A percentile compares a stretch with the other conserved stretches of the same genome.
phyloP scores from a whole-genome alignment of 1,140 invertebrate species.

The Vollenhovia emeryi region DNA sequence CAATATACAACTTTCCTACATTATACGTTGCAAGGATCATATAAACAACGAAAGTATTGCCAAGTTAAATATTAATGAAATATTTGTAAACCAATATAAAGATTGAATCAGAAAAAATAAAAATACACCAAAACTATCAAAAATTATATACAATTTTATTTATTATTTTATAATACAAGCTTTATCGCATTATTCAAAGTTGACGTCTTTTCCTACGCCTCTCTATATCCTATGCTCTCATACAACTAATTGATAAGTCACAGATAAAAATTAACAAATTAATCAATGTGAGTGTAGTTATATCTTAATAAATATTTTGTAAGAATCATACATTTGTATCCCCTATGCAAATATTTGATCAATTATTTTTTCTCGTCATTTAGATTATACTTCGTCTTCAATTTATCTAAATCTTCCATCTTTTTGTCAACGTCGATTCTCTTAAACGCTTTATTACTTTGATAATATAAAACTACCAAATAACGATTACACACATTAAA shows the following conservation, averaged over 20 bases:
- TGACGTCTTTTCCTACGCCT: not conserved
- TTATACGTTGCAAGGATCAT: not conserved
- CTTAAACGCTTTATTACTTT: conserved; percentile 98
- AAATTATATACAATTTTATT: conserved; percentile 21
- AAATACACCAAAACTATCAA: not conserved
- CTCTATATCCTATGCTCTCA: not conserved
- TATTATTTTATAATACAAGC: not conserved
- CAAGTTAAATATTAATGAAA: not conserved
- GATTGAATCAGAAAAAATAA: not conserved
- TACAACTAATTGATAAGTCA: not conserved
- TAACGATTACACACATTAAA: conserved; percentile 99
- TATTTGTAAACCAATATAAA: not conserved
- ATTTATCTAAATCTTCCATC: conserved; percentile 97
- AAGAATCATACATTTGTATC: not conserved
- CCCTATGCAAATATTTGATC: not conserved
- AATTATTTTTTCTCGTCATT: conserved; percentile 85
- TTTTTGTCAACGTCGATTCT: conserved; percentile 98
- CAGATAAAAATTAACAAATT: conserved; percentile 14
- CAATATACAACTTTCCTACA: not conserved
- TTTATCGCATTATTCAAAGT: not conserved
- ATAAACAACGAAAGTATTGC: not conserved
- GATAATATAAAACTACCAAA: conserved; percentile 98
- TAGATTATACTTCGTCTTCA: conserved; percentile 97
- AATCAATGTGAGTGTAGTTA: not conserved
- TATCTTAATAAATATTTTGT: conserved; percentile 24